These are phyloP conservation scores for Stratiolaelaps scimitus DNA, from an alignment of 1,140 invertebrate genomes.

Conservation along the genomic window DNA sequence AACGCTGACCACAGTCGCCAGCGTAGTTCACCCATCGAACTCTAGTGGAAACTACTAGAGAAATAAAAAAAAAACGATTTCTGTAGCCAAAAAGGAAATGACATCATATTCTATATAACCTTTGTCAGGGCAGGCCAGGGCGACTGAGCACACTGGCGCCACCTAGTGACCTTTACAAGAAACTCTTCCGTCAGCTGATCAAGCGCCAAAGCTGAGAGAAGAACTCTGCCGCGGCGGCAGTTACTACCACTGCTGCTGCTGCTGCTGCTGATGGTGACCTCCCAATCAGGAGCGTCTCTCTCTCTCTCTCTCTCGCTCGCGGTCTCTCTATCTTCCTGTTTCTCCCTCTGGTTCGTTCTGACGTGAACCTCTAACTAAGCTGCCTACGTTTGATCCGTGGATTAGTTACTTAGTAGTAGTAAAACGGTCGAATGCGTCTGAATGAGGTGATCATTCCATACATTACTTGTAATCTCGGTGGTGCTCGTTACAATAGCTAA, in stretches of 20 bases:
- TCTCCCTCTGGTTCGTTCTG: too few species aligned
- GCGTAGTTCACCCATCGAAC: not conserved
- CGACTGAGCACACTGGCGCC: not conserved
- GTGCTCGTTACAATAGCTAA: too few species aligned
- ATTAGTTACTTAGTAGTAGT: too few species aligned
- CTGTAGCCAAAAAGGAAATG: not conserved
- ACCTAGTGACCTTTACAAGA: not conserved
- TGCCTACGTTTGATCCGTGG: too few species aligned
- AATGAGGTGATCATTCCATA: too few species aligned
- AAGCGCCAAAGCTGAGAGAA: not conserved
- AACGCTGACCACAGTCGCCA: not conserved
- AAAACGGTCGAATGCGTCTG: too few species aligned
- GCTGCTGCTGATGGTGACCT: not conserved
- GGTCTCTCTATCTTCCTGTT: too few species aligned
- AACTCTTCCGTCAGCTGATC: too few species aligned
- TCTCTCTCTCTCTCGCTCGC: too few species aligned
- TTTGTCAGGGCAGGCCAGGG: slow-evolving; percentile 20
- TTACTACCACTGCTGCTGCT: not conserved
- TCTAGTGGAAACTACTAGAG: not conserved
- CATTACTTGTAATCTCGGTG: too few species aligned
- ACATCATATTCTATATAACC: slow-evolving; percentile 17
- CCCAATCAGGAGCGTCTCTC: not conserved
- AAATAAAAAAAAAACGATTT: not conserved
- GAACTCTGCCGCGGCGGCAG: not conserved
- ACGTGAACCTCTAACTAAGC: too few species aligned